Conservation (phyloP, 2,797 vertebrate genomes). For the Pangasius larnaudii region DNA sequence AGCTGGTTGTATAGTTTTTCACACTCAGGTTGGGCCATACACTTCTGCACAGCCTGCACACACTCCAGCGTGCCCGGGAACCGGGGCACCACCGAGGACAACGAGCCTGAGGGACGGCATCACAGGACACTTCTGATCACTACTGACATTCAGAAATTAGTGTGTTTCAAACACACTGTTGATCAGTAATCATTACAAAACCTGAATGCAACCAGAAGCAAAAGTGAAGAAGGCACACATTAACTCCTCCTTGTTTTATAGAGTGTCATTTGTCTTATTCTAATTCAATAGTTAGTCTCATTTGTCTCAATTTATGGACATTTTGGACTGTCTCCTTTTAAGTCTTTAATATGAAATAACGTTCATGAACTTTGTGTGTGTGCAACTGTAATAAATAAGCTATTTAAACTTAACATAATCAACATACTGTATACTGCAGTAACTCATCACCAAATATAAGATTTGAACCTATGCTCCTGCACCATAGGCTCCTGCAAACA, state of each 20-base stretch:
- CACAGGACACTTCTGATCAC: neutral
- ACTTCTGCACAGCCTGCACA: constrained; percentile 78
- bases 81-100: constrained; percentile 66
- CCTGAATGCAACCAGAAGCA: neutral
- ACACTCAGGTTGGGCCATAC: constrained; percentile 76
- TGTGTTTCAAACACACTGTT: neutral
- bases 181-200: neutral
- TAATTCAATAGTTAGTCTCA: neutral
- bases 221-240: neutral
- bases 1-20: constrained; percentile 79
- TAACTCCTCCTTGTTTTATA: neutral
- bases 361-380: neutral
- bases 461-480: neutral
- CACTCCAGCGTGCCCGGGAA: constrained; percentile 74
- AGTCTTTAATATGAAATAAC: neutral
- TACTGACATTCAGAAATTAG: neutral
- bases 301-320: neutral
- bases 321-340: neutral
- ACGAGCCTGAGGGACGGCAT: constrained; percentile 36
- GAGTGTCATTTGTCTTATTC: neutral
- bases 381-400: neutral
- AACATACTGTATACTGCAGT: neutral
- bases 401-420: neutral
- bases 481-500: neutral
- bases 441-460: neutral